Evolutionary conservation across 2,113 vertebrate genomes (phyloP).

Genomic region (Neogobius melanostomus): DNA sequence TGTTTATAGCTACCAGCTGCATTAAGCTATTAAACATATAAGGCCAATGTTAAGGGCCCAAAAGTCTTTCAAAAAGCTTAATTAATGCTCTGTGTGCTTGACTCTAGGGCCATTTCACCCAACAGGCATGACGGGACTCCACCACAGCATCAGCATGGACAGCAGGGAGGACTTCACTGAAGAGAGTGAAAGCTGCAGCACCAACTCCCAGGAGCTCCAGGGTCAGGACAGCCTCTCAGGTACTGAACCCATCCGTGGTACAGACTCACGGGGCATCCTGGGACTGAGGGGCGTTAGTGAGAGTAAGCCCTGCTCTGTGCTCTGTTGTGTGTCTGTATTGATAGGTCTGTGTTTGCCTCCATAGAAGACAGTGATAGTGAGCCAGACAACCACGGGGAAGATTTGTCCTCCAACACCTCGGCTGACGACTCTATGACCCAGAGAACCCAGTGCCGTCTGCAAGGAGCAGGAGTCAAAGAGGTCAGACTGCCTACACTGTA

Average conservation of each 20-base stretch:
- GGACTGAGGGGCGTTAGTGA: slow-evolving; percentile 60
- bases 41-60: too few species aligned
- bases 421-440: slow-evolving; percentile 80
- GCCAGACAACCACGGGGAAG: slow-evolving; percentile 76
- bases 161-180: slow-evolving; percentile 78
- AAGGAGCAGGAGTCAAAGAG: slow-evolving; percentile 78
- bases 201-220: slow-evolving; percentile 75
- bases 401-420: slow-evolving; percentile 78
- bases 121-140: slow-evolving; percentile 72
- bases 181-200: slow-evolving; percentile 77
- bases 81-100: slow-evolving; percentile 1
- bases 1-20: too few species aligned
- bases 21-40: too few species aligned
- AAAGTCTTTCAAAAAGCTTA: too few species aligned
- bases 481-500: slow-evolving; percentile 44
- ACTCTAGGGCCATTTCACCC: slow-evolving; percentile 78
- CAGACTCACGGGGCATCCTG: slow-evolving; percentile 41
- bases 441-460: slow-evolving; percentile 65
- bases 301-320: slow-evolving; percentile 67
- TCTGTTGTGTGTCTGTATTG: slow-evolving; percentile 71
- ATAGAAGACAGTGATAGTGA: slow-evolving; percentile 82
- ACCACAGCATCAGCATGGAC: slow-evolving; percentile 79
- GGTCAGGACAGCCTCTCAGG: slow-evolving; percentile 79
- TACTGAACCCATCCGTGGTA: slow-evolving; percentile 47
- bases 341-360: slow-evolving; percentile 73